A percentile compares a stretch with the other conserved stretches of the same genome.
These are phyloP conservation scores for Rhinoderma darwinii DNA, from an alignment of 2,113 vertebrate genomes.

Conservation along the genomic window DNA sequence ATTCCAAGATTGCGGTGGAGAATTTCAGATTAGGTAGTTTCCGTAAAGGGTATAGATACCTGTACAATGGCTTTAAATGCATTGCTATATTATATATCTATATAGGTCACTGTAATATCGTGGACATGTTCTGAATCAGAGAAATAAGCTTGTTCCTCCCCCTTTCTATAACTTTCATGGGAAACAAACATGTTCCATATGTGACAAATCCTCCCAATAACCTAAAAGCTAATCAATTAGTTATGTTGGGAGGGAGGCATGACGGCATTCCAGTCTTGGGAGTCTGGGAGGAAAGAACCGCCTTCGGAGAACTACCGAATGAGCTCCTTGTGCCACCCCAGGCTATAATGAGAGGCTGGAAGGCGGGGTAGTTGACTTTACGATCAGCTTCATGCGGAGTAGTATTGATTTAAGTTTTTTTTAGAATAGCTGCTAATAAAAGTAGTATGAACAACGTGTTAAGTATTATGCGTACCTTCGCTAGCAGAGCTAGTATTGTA, in stretches of 20 bases:
- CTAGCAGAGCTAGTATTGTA: not conserved
- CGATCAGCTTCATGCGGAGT: slow-evolving; percentile 68
- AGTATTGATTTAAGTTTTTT: slow-evolving; percentile 58
- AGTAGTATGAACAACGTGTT: not conserved
- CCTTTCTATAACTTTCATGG: slow-evolving; percentile 1
- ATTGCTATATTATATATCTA: too few relatives aligned
- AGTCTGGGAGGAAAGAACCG: slow-evolving; percentile 60
- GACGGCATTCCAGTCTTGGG: slow-evolving; percentile 73
- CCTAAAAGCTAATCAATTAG: slow-evolving; percentile 74
- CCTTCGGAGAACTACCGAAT: slow-evolving; percentile 60
- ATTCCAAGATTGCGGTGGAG: too few relatives aligned
- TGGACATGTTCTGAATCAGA: slow-evolving; percentile 25
- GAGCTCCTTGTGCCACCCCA: slow-evolving; percentile 73
- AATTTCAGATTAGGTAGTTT: too few relatives aligned
- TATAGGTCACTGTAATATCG: not conserved
- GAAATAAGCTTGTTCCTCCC: slow-evolving; percentile 19
- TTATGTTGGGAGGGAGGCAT: slow-evolving; percentile 71
- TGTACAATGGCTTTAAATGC: too few relatives aligned
- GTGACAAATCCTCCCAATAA: slow-evolving; percentile 66
- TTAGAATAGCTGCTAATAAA: not conserved
- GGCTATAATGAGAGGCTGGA: slow-evolving; percentile 65
- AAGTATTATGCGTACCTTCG: not conserved
- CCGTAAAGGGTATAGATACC: too few relatives aligned
- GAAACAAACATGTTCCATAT: slow-evolving; percentile 74
- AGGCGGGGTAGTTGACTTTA: slow-evolving; percentile 60